Percentiles rank a stretch among this genome's conserved stretches.
phyloP scores from a whole-genome alignment of 2,113 vertebrate genomes.

The Lycaon pictus region DNA sequence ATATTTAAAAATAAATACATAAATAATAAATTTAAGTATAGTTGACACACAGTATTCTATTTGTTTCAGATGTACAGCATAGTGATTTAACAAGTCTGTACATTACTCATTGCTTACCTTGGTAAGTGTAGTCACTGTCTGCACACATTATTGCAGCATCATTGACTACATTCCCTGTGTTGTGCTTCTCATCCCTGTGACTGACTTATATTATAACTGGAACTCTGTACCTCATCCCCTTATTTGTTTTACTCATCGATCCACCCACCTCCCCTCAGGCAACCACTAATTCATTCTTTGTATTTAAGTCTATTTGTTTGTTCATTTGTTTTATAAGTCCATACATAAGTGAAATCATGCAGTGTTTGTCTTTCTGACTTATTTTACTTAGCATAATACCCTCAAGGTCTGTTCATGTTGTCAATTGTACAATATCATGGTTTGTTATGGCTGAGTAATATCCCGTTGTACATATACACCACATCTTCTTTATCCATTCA shows the following conservation, averaged over 20 bases:
- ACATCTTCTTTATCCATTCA: neutral
- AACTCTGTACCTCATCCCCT: neutral
- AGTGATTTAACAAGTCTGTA: neutral
- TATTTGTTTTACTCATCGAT: neutral
- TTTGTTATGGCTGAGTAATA: neutral
- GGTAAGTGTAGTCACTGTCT: neutral
- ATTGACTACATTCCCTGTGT: neutral
- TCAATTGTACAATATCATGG: neutral
- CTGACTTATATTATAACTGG: neutral
- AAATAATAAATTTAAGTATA: too few species aligned
- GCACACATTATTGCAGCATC: neutral
- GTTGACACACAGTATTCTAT: neutral
- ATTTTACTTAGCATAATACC: neutral
- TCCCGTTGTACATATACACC: neutral
- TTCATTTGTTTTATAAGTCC: neutral
- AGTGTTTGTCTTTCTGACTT: neutral
- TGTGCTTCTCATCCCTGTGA: neutral
- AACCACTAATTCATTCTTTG: neutral
- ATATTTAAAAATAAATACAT: too few species aligned
- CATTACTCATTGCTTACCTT: neutral
- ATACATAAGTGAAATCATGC: neutral
- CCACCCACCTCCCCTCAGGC: neutral
- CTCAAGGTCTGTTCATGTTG: neutral
- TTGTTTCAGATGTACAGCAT: neutral
- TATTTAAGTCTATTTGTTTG: neutral